Evolutionary conservation across 2,888 invertebrate species (phyloP).

Genomic region (Sesia apiformis): DNA sequence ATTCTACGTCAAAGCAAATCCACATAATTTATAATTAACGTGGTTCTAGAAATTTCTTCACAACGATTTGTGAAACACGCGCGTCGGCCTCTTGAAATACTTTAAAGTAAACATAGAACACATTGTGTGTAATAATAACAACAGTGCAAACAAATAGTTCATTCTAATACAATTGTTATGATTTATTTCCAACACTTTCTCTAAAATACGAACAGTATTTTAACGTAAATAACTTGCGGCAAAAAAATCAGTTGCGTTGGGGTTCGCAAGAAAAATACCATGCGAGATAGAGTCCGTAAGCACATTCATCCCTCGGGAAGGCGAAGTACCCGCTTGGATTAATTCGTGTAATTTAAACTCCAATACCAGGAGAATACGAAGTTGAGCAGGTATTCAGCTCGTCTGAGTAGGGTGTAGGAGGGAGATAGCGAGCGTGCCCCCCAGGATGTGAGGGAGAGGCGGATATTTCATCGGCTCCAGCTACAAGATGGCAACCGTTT

Average conservation of each 20-base stretch:
- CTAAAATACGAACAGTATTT: no score
- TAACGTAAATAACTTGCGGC: not conserved
- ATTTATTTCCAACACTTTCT: no score
- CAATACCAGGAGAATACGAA: conserved; percentile 56
- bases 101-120: no score
- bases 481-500: conserved; percentile 73
- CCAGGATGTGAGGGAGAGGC: conserved; percentile 49
- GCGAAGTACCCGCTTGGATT: conserved; percentile 43
- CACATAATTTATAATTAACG: no score
- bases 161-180: no score
- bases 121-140: no score
- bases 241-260: conserved; percentile 8
- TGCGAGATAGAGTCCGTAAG: conserved; percentile 24
- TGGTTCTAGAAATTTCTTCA: no score
- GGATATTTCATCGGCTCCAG: conserved; percentile 60
- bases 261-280: conserved; percentile 21
- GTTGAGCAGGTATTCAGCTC: conserved; percentile 40
- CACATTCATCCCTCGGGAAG: conserved; percentile 38
- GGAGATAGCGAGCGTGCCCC: conserved; percentile 28
- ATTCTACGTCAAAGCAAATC: not conserved
- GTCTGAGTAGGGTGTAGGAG: conserved; percentile 40
- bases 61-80: no score
- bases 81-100: no score
- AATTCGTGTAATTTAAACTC: conserved; percentile 64
- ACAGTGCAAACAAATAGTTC: no score